A percentile compares a stretch with the other conserved stretches of the same genome.
These are phyloP conservation scores for Centropus bengalensis DNA, from an alignment of 2,113 vertebrate genomes.

Conservation along the genomic window DNA sequence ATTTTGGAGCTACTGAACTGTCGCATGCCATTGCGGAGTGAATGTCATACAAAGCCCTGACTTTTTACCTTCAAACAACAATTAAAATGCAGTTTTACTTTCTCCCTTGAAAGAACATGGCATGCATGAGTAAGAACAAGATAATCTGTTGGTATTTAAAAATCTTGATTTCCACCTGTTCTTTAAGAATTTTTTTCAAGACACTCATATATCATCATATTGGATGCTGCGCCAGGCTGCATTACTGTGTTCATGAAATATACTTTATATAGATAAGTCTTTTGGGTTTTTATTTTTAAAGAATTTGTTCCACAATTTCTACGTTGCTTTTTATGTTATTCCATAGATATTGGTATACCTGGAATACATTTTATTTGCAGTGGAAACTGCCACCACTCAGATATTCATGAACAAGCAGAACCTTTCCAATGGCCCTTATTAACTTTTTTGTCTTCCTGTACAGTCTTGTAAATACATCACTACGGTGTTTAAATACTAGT, in stretches of 20 bases:
- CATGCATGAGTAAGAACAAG: neutral
- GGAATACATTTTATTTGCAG: neutral
- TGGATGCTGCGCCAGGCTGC: neutral
- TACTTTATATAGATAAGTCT: neutral
- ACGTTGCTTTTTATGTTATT: neutral
- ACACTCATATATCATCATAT: neutral
- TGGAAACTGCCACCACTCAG: neutral
- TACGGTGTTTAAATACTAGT: neutral
- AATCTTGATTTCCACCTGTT: neutral
- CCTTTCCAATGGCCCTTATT: neutral
- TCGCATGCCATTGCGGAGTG: rapidly evolving
- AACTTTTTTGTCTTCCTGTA: neutral
- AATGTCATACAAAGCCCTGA: neutral
- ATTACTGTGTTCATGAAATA: neutral
- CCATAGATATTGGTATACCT: neutral
- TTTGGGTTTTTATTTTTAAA: neutral
- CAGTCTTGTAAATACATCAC: neutral
- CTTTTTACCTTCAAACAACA: neutral
- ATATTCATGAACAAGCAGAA: neutral
- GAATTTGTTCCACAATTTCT: neutral
- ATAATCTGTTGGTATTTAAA: neutral
- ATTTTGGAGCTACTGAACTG: neutral
- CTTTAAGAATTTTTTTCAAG: neutral
- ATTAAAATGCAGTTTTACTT: neutral
- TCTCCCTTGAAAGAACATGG: neutral